phyloP scores from a whole-genome alignment of 2,888 invertebrate species.

The Oithona nana region DNA sequence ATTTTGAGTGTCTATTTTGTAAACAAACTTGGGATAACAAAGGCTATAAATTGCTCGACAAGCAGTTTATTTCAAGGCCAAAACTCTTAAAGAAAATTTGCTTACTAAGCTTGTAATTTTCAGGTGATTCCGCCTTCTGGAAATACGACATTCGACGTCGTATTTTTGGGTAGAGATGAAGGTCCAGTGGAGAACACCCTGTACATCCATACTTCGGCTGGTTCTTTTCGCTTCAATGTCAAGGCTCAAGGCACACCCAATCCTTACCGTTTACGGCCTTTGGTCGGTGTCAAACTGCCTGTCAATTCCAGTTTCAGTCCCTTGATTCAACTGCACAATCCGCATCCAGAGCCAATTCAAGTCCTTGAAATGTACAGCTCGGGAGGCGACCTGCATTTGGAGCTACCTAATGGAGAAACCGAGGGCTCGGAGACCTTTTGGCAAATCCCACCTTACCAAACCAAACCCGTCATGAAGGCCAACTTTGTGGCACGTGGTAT shows the following conservation, averaged over 20 bases:
- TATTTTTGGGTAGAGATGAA: slow-evolving; percentile 78
- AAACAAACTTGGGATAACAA: not conserved
- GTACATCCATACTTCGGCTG: slow-evolving; percentile 83
- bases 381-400: slow-evolving; percentile 71
- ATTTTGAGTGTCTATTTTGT: too few species aligned
- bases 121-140: slow-evolving; percentile 70
- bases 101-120: too few species aligned
- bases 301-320: slow-evolving; percentile 75
- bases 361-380: slow-evolving; percentile 40
- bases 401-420: slow-evolving; percentile 47
- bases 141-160: slow-evolving; percentile 86
- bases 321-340: slow-evolving; percentile 81
- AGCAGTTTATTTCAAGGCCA: not conserved
- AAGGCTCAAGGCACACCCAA: slow-evolving; percentile 67
- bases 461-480: slow-evolving; percentile 69
- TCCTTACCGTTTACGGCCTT: slow-evolving; percentile 73
- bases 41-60: not conserved
- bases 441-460: slow-evolving; percentile 73
- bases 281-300: slow-evolving; percentile 74
- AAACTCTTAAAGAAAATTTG: slow-evolving; percentile 1
- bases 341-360: slow-evolving; percentile 41
- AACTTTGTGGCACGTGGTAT: slow-evolving; percentile 53
- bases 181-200: slow-evolving; percentile 69
- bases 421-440: slow-evolving; percentile 64
- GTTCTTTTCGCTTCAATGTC: slow-evolving; percentile 40